phyloP scores from a whole-genome alignment of 2,888 invertebrate species.

The Drosophila fulvimacula region DNA sequence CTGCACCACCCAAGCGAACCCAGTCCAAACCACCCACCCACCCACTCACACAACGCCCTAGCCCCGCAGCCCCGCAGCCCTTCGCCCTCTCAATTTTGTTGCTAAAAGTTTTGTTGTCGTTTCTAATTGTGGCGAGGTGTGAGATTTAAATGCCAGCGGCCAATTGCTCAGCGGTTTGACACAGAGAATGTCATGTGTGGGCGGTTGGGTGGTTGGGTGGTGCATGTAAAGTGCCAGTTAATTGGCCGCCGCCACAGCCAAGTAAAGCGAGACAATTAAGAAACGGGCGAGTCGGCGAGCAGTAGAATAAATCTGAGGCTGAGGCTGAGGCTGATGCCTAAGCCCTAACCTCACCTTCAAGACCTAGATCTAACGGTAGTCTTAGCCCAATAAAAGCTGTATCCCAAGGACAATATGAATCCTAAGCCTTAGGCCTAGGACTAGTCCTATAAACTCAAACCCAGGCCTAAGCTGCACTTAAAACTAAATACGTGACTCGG shows the following conservation, averaged over 20 bases:
- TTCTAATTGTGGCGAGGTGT: constrained; percentile 71
- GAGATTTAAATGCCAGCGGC: constrained; percentile 73
- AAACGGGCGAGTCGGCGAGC: constrained; percentile 14
- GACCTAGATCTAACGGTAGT: too few species aligned
- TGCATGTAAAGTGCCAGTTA: constrained; percentile 58
- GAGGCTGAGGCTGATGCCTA: background rate
- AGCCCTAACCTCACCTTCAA: background rate
- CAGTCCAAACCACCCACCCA: background rate
- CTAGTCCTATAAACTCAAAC: too few species aligned
- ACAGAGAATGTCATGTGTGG: background rate
- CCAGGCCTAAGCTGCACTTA: background rate
- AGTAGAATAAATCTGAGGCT: background rate
- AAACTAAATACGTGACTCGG: background rate
- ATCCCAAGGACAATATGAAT: background rate
- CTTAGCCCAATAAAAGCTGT: background rate
- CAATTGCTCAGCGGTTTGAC: constrained; percentile 51
- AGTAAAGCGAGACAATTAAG: constrained; percentile 54
- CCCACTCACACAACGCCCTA: background rate
- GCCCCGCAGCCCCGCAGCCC: background rate
- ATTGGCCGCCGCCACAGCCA: constrained; percentile 61
- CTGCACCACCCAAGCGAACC: background rate
- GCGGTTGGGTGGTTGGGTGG: constrained; percentile 19
- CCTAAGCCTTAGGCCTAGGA: too few species aligned
- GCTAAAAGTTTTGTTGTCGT: constrained; percentile 72
- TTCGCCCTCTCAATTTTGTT: constrained; percentile 24